Percentiles rank a stretch among this genome's conserved stretches.
Evolutionary conservation across 2,888 invertebrate species (phyloP).

Genomic region (Chrysopilus asiliformis): DNA sequence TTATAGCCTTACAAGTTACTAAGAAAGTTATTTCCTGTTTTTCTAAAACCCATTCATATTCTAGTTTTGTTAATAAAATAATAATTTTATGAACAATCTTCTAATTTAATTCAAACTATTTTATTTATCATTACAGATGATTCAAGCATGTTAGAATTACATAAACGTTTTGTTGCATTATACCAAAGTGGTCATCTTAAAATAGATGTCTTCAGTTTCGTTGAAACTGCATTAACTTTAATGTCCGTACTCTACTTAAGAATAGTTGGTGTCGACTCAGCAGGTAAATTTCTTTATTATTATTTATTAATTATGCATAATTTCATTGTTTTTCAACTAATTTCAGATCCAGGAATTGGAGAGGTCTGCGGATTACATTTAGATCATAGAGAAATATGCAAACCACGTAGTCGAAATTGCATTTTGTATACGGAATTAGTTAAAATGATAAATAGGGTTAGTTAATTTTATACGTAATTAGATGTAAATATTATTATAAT

Average conservation of each 20-base stretch:
- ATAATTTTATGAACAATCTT: too few species aligned
- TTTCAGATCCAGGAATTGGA: slow-evolving; percentile 66
- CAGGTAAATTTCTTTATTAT: slow-evolving; percentile 41
- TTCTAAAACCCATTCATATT: too few species aligned
- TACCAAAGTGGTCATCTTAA: slow-evolving; percentile 39
- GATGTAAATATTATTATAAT: too few species aligned
- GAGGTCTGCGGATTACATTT: slow-evolving; percentile 57
- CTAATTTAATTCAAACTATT: slow-evolving; percentile 1
- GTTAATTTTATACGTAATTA: too few species aligned
- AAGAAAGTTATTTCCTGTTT: too few species aligned
- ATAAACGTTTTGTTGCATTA: slow-evolving; percentile 46
- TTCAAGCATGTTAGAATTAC: slow-evolving; percentile 51
- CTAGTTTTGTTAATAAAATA: too few species aligned
- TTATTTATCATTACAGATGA: slow-evolving; percentile 43
- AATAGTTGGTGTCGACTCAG: slow-evolving; percentile 65
- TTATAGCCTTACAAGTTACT: too few species aligned
- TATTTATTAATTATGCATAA: slow-evolving; percentile 3
- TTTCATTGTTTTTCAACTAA: slow-evolving; percentile 5
- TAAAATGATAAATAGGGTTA: slow-evolving; percentile 42
- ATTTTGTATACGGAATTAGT: slow-evolving; percentile 53
- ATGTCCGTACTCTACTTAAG: slow-evolving; percentile 61
- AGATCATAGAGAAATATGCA: slow-evolving; percentile 78
- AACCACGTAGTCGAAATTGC: slow-evolving; percentile 57
- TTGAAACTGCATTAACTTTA: slow-evolving; percentile 61
- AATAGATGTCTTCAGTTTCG: slow-evolving; percentile 53